Evolutionary conservation across 2,797 vertebrate genomes (phyloP).

Genomic region (Enteromius mattozi): DNA sequence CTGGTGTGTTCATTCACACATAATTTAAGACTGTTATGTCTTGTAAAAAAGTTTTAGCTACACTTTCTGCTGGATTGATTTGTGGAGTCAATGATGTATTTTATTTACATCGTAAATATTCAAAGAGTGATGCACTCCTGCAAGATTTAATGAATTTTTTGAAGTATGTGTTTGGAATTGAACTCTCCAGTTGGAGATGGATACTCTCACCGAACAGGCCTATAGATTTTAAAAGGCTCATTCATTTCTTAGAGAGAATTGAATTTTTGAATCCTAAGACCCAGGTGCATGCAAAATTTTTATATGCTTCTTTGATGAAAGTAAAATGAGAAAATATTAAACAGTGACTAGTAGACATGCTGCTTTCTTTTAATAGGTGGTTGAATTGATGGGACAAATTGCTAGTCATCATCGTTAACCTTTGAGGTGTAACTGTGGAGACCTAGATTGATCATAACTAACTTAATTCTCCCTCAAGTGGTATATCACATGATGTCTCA

Average conservation of each 20-base stretch:
- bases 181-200: not conserved
- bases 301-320: conserved; percentile 21
- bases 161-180: not conserved
- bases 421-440: not conserved
- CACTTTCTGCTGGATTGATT: not conserved
- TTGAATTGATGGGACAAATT: conserved; percentile 27
- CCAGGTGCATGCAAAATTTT: conserved; percentile 36
- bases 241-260: conserved; percentile 29
- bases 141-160: not conserved
- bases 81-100: not conserved
- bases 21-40: conserved; percentile 19
- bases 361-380: conserved; percentile 33
- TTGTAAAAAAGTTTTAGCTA: not conserved
- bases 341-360: conserved; percentile 35
- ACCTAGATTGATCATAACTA: conserved; percentile 29
- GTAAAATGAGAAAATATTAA: conserved; percentile 43
- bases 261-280: conserved; percentile 43
- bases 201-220: not conserved
- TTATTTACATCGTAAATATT: not conserved
- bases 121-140: not conserved
- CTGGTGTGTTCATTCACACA: conserved; percentile 27
- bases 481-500: not conserved
- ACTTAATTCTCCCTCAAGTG: conserved; percentile 39
- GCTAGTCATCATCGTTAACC: conserved; percentile 39
- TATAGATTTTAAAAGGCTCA: conserved; percentile 33